A percentile compares a stretch with the other conserved stretches of the same genome.
Conservation (phyloP, 1,140 invertebrate species). For the Amphibalanus amphitrite region DNA sequence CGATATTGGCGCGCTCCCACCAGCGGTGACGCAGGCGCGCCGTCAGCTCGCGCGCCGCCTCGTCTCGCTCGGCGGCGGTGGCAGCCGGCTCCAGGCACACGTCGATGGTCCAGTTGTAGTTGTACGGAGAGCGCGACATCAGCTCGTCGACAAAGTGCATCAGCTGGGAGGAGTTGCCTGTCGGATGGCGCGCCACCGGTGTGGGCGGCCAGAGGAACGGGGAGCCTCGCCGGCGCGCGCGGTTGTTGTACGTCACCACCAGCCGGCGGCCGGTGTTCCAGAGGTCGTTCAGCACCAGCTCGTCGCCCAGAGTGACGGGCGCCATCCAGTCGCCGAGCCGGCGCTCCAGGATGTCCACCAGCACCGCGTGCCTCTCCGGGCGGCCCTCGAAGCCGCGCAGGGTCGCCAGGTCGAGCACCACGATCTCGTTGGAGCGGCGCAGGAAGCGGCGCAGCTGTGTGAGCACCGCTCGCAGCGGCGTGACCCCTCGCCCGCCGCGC, state of each 20-base stretch:
- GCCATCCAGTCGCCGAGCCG: constrained; percentile 32
- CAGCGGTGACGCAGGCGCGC: constrained; percentile 35
- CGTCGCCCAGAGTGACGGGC: constrained; percentile 30
- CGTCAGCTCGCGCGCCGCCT: constrained; percentile 12
- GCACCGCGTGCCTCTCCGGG: constrained; percentile 28
- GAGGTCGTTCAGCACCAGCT: constrained; percentile 29
- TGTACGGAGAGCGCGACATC: constrained; percentile 5
- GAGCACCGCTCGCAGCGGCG: constrained; percentile 18
- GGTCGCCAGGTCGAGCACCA: constrained; percentile 23
- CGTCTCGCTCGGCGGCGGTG: neutral
- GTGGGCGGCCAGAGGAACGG: constrained; percentile 23
- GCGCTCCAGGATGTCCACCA: constrained; percentile 31
- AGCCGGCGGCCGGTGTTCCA: constrained; percentile 34
- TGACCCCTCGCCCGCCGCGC: constrained; percentile 20
- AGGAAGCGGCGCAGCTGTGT: constrained; percentile 21
- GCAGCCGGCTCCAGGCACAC: neutral
- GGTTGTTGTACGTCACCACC: constrained; percentile 33
- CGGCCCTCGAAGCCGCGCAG: constrained; percentile 18
- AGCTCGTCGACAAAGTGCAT: constrained; percentile 40
- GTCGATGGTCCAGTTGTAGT: neutral
- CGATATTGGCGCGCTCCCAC: constrained; percentile 37
- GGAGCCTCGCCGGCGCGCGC: neutral
- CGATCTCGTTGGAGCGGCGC: constrained; percentile 22
- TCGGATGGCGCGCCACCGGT: constrained; percentile 24
- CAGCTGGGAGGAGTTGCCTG: constrained; percentile 33